These are phyloP conservation scores for Nothocercus nigrocapillus DNA, from an alignment of 2,113 vertebrate species.

Conservation along the genomic window DNA sequence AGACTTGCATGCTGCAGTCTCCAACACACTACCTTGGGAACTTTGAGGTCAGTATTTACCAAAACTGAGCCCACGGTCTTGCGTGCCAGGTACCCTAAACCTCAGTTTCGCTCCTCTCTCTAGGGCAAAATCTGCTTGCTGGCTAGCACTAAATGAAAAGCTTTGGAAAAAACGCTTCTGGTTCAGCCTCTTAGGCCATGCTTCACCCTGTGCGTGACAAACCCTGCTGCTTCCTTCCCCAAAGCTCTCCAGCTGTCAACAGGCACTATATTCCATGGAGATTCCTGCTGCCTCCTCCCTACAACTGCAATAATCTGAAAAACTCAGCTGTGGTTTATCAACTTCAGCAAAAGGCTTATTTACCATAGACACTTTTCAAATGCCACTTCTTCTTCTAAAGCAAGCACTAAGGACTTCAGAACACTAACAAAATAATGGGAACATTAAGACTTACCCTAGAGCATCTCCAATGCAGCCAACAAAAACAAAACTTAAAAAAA, in stretches of 20 bases:
- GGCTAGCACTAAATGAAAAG: neutral
- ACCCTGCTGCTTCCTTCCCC: neutral
- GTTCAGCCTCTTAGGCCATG: neutral
- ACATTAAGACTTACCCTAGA: neutral
- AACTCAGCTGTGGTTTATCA: neutral
- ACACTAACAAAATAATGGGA: neutral
- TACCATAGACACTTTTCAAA: neutral
- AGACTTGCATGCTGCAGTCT: neutral
- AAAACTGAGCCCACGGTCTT: neutral
- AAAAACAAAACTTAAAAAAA: neutral
- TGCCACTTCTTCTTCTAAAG: neutral
- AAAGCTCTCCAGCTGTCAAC: neutral
- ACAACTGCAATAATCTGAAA: neutral
- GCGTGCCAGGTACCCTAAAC: neutral
- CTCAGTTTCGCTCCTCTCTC: neutral
- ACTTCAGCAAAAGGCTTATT: neutral
- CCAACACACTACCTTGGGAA: neutral
- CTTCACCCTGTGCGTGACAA: neutral
- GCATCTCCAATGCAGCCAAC: neutral
- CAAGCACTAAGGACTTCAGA: neutral
- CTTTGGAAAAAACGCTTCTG: neutral
- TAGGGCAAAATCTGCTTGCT: neutral
- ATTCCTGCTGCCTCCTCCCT: neutral
- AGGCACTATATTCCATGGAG: neutral
- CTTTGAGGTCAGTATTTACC: neutral